These are phyloP conservation scores for Anguilla obscura DNA, from an alignment of 2,797 vertebrate species.

Conservation along the genomic window DNA sequence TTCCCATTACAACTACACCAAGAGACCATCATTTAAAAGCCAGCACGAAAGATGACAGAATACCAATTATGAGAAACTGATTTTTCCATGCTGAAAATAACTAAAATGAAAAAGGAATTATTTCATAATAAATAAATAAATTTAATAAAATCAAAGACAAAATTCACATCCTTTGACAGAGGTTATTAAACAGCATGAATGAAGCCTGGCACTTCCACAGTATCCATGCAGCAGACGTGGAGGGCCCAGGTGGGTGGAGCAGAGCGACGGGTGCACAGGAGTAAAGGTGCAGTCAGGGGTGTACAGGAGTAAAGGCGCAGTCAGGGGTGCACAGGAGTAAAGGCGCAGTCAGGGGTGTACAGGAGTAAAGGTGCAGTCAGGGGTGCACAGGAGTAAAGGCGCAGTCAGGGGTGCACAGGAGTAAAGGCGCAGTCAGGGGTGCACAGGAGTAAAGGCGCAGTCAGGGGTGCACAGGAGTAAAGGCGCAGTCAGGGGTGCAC, in stretches of 20 bases:
- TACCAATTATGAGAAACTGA: slow-evolving; percentile 6
- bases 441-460: no score
- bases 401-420: no score
- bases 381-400: no score
- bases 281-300: not conserved
- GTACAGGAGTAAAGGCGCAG: not conserved
- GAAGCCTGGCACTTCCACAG: not conserved
- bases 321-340: not conserved
- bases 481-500: no score
- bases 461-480: no score
- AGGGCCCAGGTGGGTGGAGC: not conserved
- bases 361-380: no score
- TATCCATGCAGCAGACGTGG: not conserved
- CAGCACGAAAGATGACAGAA: not conserved
- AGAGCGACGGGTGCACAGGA: not conserved
- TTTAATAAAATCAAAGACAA: not conserved
- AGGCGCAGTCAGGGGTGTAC: no score
- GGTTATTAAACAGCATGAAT: not conserved
- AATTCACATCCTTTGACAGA: not conserved
- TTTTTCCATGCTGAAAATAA: slow-evolving; percentile 16
- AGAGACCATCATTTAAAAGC: slow-evolving; percentile 12
- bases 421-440: no score
- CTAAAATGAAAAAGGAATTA: not conserved
- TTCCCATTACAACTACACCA: slow-evolving; percentile 3
- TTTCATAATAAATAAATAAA: not conserved